Evolutionary conservation across 1,140 invertebrate species (phyloP).

Genomic region (Panagrolaimus sp.): DNA sequence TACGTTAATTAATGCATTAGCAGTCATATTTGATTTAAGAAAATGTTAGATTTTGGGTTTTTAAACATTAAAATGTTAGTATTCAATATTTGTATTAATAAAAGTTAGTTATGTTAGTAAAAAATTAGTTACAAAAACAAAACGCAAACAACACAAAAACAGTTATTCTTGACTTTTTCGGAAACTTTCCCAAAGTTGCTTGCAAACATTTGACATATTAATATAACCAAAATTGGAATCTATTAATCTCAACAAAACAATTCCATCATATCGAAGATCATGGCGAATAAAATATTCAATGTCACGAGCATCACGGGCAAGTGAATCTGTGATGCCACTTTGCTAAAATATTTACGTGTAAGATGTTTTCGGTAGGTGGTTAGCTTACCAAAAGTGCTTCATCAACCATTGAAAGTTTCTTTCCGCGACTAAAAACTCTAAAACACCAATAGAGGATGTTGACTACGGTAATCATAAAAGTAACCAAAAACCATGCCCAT

Average conservation of each 20-base stretch:
- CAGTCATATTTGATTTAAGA: too few species aligned
- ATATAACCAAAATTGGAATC: conserved; percentile 41
- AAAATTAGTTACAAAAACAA: too few species aligned
- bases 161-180: too few species aligned
- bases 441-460: conserved; percentile 38
- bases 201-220: conserved; percentile 42
- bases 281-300: conserved; percentile 27
- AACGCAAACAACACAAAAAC: too few species aligned
- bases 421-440: conserved; percentile 24
- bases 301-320: neutral
- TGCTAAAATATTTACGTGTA: conserved; percentile 16
- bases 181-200: neutral
- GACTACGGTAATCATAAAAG: conserved; percentile 25
- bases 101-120: too few species aligned
- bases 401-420: conserved; percentile 31
- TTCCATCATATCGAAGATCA: conserved; percentile 34
- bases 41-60: too few species aligned
- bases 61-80: too few species aligned
- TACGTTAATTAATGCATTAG: too few species aligned
- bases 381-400: conserved; percentile 33
- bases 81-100: too few species aligned
- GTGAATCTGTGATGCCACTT: neutral
- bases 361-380: neutral
- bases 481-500: conserved; percentile 40
- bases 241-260: conserved; percentile 39